Evolutionary conservation across 1,140 invertebrate species (phyloP).

Genomic region (Eubasilissa regina): DNA sequence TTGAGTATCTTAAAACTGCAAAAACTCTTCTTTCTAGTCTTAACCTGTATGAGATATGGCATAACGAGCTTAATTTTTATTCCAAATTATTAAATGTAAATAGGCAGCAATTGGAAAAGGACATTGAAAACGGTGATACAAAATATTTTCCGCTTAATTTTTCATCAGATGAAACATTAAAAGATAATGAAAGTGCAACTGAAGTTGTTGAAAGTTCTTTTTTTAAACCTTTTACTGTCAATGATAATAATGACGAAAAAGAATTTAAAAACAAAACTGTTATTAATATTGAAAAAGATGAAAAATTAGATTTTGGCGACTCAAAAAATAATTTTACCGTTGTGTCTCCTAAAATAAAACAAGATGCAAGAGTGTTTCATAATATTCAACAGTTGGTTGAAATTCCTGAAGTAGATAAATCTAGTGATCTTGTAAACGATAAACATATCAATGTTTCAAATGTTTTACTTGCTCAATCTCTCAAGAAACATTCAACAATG

Average conservation of each 20-base stretch:
- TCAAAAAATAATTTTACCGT: not conserved
- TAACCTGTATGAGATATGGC: constrained; percentile 66
- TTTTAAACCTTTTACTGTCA: constrained; percentile 41
- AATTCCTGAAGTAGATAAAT: constrained; percentile 6
- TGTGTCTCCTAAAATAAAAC: not conserved
- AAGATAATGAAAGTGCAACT: constrained; percentile 28
- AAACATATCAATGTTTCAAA: constrained; percentile 57
- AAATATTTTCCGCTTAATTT: constrained; percentile 61
- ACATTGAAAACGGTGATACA: constrained; percentile 48
- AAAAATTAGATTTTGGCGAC: constrained; percentile 30
- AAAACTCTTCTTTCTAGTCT: constrained; percentile 65
- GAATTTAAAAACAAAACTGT: constrained; percentile 7
- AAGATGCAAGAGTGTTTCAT: not conserved
- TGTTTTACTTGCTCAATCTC: constrained; percentile 65
- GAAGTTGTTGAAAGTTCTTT: constrained; percentile 52
- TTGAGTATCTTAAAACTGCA: constrained; percentile 66
- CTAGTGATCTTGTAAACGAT: not conserved
- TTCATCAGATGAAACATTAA: constrained; percentile 19
- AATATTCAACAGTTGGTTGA: constrained; percentile 3
- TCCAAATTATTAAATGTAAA: constrained; percentile 67
- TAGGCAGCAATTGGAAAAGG: constrained; percentile 63
- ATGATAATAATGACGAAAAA: not conserved
- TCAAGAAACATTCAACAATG: constrained; percentile 67
- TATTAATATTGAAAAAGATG: constrained; percentile 38
- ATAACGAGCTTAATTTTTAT: constrained; percentile 67